These are phyloP conservation scores for Bucorvus abyssinicus DNA, from an alignment of 2,797 vertebrate species.

Conservation along the genomic window DNA sequence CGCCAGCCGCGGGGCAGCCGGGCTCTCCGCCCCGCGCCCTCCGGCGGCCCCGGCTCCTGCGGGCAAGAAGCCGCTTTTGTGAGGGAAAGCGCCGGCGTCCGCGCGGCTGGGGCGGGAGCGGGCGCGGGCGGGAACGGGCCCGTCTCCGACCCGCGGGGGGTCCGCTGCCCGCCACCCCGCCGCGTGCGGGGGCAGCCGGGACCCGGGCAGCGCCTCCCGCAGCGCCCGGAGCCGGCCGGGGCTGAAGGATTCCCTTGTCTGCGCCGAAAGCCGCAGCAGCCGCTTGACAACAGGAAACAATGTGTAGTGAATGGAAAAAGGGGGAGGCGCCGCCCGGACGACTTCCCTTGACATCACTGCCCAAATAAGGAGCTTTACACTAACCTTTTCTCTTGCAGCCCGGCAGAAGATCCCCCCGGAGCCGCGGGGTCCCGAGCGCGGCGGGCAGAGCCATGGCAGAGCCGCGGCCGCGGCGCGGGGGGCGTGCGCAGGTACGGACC, in stretches of 20 bases:
- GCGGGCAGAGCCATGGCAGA: conserved; percentile 50
- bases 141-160: background rate
- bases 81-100: background rate
- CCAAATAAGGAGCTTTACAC: conserved; percentile 86
- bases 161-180: background rate
- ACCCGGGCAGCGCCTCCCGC: background rate
- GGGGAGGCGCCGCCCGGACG: conserved; percentile 76
- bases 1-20: background rate
- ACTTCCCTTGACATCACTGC: conserved; percentile 87
- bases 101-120: no score
- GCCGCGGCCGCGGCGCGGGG: conserved; percentile 21
- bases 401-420: conserved; percentile 62
- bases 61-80: background rate
- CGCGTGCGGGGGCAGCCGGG: background rate
- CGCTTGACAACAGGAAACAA: conserved; percentile 75
- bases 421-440: conserved; percentile 23
- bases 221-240: background rate
- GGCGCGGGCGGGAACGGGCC: no score
- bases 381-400: conserved; percentile 69
- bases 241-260: conserved; percentile 22
- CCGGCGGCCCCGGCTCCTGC: background rate
- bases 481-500: conserved; percentile 28
- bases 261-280: conserved; percentile 35
- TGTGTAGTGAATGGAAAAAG: conserved; percentile 72
- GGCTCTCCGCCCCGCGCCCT: background rate